Percentiles rank a stretch among this genome's conserved stretches.
These are phyloP conservation scores for Mirounga angustirostris DNA, from an alignment of 2,113 vertebrate genomes.

Conservation along the genomic window DNA sequence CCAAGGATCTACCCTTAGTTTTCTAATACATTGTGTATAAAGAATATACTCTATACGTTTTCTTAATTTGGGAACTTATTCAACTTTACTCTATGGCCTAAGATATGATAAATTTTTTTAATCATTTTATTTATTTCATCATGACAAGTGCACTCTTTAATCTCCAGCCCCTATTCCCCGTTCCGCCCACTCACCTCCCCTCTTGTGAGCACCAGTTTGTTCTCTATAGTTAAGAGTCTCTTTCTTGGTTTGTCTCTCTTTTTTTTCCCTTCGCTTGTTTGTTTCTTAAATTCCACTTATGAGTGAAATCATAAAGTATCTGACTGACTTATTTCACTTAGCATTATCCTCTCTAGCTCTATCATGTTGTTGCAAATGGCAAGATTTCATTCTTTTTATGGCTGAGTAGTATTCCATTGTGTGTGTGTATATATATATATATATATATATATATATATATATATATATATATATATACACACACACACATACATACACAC, in stretches of 20 bases:
- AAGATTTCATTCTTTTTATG: not conserved
- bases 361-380: not conserved
- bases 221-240: not conserved
- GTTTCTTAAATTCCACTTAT: not conserved
- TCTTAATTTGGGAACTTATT: not conserved
- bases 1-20: not conserved
- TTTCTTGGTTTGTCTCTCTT: not conserved
- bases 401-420: not conserved
- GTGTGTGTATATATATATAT: no score
- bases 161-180: not conserved
- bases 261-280: not conserved
- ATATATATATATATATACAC: no score
- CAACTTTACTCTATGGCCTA: not conserved
- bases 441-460: no score
- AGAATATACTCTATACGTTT: not conserved
- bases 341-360: not conserved
- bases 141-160: no score
- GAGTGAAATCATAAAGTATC: not conserved
- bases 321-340: not conserved
- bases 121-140: not conserved
- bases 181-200: not conserved
- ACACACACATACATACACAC: no score
- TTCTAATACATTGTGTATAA: not conserved
- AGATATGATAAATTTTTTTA: not conserved
- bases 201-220: not conserved